These are phyloP conservation scores for Heliopora coerulea DNA, from an alignment of 92 coral and sea anemone species.

Conservation along the genomic window DNA sequence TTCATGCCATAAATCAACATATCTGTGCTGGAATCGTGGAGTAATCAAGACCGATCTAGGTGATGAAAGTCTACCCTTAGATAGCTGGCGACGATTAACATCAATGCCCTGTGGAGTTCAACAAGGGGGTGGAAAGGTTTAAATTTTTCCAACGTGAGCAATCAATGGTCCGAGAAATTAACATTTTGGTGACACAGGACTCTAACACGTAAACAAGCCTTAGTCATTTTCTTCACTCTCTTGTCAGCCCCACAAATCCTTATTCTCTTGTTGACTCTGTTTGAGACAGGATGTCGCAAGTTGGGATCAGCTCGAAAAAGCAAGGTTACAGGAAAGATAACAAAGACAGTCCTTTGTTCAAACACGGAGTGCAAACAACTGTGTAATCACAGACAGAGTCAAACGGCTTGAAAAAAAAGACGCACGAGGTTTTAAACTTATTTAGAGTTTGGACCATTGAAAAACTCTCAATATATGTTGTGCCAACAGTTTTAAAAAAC, in stretches of 20 bases:
- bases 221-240: not conserved
- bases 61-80: too few species aligned
- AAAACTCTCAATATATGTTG: too few species aligned
- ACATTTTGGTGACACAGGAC: slow-evolving; percentile 5
- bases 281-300: slow-evolving; percentile 28
- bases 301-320: not conserved
- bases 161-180: not conserved
- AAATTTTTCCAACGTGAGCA: not conserved
- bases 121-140: not conserved
- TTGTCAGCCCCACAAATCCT: slow-evolving; percentile 26
- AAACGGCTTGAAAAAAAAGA: not conserved
- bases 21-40: slow-evolving; percentile 6
- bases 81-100: slow-evolving; percentile 8
- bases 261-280: slow-evolving; percentile 22
- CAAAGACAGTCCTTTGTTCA: not conserved
- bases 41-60: slow-evolving; percentile 12
- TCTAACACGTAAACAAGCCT: slow-evolving; percentile 8
- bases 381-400: not conserved
- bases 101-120: slow-evolving; percentile 3
- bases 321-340: not conserved
- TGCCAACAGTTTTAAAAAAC: too few species aligned
- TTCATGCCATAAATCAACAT: not conserved
- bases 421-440: not conserved
- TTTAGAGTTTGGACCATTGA: too few species aligned
- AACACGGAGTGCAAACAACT: not conserved